Evolutionary conservation across 2,113 vertebrate genomes (phyloP).

Genomic region (Tor tambroides): DNA sequence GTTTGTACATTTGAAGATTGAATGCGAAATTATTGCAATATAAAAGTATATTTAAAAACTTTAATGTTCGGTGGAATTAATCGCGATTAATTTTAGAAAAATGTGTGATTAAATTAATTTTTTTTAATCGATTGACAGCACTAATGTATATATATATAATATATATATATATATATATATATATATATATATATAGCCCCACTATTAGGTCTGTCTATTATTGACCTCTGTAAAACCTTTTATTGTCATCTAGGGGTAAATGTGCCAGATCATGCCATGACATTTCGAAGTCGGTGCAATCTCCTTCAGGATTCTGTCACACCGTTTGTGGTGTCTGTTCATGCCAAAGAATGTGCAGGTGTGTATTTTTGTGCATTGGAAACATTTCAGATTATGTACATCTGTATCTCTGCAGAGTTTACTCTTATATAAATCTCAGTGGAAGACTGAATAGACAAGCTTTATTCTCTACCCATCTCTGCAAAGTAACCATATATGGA

Average conservation of each 20-base stretch:
- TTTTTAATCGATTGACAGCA: too few species aligned
- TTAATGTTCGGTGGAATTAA: too few species aligned
- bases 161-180: too few species aligned
- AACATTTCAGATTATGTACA: background rate
- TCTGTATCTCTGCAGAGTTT: background rate
- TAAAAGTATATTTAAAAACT: too few species aligned
- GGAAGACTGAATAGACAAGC: background rate
- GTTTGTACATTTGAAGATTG: too few species aligned
- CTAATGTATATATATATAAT: too few species aligned
- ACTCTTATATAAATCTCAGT: background rate
- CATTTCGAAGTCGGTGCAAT: constrained; percentile 86
- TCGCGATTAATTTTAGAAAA: too few species aligned
- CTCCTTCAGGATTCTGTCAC: constrained; percentile 82
- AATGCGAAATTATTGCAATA: too few species aligned
- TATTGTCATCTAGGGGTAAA: constrained; percentile 85
- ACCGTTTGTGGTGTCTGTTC: constrained; percentile 84
- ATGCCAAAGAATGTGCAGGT: constrained; percentile 88
- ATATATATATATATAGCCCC: too few species aligned
- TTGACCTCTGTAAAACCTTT: background rate
- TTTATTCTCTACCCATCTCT: background rate
- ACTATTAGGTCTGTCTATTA: background rate
- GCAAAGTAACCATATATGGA: too few species aligned
- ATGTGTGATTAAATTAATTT: too few species aligned
- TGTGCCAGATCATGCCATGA: constrained; percentile 92
- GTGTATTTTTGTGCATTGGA: background rate